A percentile compares a stretch with the other conserved stretches of the same genome.
phyloP scores from a whole-genome alignment of 2,113 vertebrate species.

The Stegostoma tigrinum region DNA sequence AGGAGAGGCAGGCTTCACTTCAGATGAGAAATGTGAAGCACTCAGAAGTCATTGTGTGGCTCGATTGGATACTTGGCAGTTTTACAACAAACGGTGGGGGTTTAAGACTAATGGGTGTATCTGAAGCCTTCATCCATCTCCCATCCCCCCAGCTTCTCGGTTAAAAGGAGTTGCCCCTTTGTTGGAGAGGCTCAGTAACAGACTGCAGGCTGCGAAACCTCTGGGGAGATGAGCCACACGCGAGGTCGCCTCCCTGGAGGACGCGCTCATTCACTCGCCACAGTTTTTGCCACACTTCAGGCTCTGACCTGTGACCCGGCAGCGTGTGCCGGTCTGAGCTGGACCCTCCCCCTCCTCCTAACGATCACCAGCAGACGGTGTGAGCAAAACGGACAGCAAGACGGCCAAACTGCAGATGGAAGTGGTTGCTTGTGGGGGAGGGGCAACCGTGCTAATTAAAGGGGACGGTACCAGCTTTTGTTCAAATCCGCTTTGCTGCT shows the following conservation, averaged over 20 bases:
- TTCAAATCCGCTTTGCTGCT: neutral
- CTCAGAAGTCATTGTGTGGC: neutral
- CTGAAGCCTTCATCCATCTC: neutral
- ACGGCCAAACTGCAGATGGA: neutral
- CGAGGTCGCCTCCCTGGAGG: neutral
- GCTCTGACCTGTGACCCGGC: constrained; percentile 13
- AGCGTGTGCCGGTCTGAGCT: constrained; percentile 7
- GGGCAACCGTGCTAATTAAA: neutral
- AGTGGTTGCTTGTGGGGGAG: neutral
- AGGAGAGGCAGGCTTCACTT: neutral
- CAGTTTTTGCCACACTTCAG: constrained; percentile 18
- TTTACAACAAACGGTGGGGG: neutral
- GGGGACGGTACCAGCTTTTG: neutral
- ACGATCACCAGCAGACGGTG: neutral
- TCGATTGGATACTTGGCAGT: constrained; percentile 26
- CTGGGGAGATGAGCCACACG: neutral
- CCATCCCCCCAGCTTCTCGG: neutral
- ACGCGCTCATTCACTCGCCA: neutral
- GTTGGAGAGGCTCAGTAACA: neutral
- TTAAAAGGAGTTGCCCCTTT: neutral
- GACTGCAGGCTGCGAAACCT: constrained; percentile 16
- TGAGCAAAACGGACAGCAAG: neutral
- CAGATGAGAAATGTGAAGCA: neutral
- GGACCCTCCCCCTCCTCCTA: neutral
- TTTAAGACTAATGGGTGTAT: constrained; percentile 6